Percentiles rank a stretch among this genome's conserved stretches.
Conservation (phyloP, 2,797 vertebrate genomes). For the Poeciliopsis infans region DNA sequence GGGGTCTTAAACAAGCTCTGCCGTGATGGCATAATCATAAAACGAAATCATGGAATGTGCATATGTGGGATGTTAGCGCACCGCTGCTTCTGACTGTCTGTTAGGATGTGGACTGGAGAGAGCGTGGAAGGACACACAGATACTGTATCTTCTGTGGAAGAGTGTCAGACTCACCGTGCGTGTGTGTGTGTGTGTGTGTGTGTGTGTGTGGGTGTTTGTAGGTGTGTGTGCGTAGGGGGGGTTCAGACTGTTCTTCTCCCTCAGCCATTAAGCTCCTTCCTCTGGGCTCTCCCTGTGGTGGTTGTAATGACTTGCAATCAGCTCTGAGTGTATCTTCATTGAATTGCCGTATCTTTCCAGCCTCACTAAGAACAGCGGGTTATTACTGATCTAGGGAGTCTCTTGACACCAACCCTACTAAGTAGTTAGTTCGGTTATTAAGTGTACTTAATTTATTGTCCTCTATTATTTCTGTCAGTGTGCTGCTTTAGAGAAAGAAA, state of each 20-base stretch:
- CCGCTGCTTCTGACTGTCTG: constrained; percentile 22
- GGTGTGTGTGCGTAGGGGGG: constrained; percentile 62
- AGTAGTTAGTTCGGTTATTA: constrained; percentile 25
- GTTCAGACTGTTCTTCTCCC: constrained; percentile 91
- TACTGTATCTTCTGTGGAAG: constrained; percentile 35
- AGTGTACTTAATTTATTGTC: constrained; percentile 7
- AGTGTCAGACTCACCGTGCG: constrained; percentile 21
- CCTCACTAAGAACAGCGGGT: constrained; percentile 81
- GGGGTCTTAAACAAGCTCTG: constrained; percentile 92
- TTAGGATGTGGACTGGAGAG: constrained; percentile 10
- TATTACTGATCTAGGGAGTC: constrained; percentile 81
- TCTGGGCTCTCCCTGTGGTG: constrained; percentile 96
- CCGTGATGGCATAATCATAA: constrained; percentile 87
- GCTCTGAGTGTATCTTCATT: constrained; percentile 98
- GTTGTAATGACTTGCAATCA: constrained; percentile 96
- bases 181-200: constrained; percentile 13
- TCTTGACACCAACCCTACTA: constrained; percentile 33
- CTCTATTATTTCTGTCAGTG: constrained; percentile 7
- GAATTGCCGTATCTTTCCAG: constrained; percentile 83
- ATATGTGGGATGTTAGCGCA: constrained; percentile 16
- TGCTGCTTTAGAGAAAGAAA: neutral
- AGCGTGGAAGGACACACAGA: constrained; percentile 29
- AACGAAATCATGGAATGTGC: constrained; percentile 17
- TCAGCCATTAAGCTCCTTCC: constrained; percentile 93
- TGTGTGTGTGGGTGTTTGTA: constrained; percentile 14